Base-by-base conservation (phyloP, 1,140 invertebrate genomes). In the Choristoneura fumiferana region DNA sequence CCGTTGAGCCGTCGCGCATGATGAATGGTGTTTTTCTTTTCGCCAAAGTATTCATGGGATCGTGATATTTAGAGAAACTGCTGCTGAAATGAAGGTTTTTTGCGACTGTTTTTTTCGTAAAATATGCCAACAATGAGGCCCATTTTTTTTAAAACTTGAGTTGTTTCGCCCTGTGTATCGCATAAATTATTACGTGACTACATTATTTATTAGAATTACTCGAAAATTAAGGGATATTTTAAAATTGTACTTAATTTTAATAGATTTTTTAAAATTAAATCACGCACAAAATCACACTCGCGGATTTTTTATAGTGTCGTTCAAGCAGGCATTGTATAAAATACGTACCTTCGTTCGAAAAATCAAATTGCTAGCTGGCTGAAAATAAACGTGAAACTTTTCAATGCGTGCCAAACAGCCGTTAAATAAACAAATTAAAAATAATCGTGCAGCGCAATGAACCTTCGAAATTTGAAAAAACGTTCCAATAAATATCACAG, bases 21-120 rank as follows among this genome's bases (percentile, higher is more conserved):
- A 84, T 81, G 73, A 80, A 84, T 81, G 77, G 73, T 77, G 77
- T 78, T 79, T 71, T 78, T 81, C 78, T 76, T 78, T 71, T 71
- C 69, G 76, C 57, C 40, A 67, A 77, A 76, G 73, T 68, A 71
- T 76, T 79, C 78, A 73, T 39, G 40, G 58, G 58, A 60, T 57
- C 67, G 62, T 78, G 71, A 73, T 80, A 69, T 71, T 53, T 65
- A 57, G 39, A 34, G 36, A 57, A 57, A 60, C 14, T 15, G 0
- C 43, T 49, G 43, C 18, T 45, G 8, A 40, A 40, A 14, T 40
- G 9, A 40, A 15, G 39, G 14, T 40, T 40, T 22, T 43, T 43
- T 15, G 17, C 13, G 9, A 15, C 40, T 43, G 8, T 43, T 43
- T 17, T 1, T 17, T 15, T 22, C 9, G n/a, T n/a, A 9, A 17